Conservation (phyloP, 2,888 invertebrate species). For the Sphaeridia pumilis region DNA sequence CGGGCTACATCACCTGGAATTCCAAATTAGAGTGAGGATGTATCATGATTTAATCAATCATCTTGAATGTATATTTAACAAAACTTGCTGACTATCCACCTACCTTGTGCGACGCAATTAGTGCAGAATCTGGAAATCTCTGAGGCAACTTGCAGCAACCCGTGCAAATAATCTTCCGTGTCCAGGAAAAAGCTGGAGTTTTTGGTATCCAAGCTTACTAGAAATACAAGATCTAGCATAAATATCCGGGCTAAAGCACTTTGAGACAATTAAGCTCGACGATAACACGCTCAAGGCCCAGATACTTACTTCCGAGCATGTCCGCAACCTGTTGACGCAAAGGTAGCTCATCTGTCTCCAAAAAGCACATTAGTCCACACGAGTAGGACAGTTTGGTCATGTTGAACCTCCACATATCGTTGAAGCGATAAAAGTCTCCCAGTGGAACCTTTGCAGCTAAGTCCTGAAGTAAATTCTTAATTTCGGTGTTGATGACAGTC, state of each 20-base stretch:
- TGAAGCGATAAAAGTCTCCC: slow-evolving; percentile 73
- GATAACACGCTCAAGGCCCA: neutral
- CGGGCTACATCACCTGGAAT: slow-evolving; percentile 58
- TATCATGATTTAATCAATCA: too few species aligned
- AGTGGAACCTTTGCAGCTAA: slow-evolving; percentile 56
- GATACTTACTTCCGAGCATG: slow-evolving; percentile 58
- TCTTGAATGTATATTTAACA: neutral
- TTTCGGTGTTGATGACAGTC: slow-evolving; percentile 41
- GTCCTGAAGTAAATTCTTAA: slow-evolving; percentile 52
- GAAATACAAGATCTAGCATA: slow-evolving; percentile 36
- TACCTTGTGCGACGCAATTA: slow-evolving; percentile 57
- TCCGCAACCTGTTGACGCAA: slow-evolving; percentile 62
- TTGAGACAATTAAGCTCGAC: neutral
- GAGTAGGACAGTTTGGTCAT: slow-evolving; percentile 70
- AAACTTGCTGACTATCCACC: too few species aligned
- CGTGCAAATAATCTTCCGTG: slow-evolving; percentile 79
- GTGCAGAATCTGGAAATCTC: slow-evolving; percentile 73
- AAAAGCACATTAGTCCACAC: slow-evolving; percentile 62
- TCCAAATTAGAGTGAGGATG: slow-evolving; percentile 33
- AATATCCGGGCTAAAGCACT: slow-evolving; percentile 3
- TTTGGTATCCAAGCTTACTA: slow-evolving; percentile 54
- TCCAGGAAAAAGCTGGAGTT: slow-evolving; percentile 77
- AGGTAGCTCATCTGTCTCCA: slow-evolving; percentile 64
- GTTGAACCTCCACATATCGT: slow-evolving; percentile 75
- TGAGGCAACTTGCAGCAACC: slow-evolving; percentile 65